These are phyloP conservation scores for Uloborus plumipes DNA, from an alignment of 2,888 invertebrate species.

Conservation along the genomic window DNA sequence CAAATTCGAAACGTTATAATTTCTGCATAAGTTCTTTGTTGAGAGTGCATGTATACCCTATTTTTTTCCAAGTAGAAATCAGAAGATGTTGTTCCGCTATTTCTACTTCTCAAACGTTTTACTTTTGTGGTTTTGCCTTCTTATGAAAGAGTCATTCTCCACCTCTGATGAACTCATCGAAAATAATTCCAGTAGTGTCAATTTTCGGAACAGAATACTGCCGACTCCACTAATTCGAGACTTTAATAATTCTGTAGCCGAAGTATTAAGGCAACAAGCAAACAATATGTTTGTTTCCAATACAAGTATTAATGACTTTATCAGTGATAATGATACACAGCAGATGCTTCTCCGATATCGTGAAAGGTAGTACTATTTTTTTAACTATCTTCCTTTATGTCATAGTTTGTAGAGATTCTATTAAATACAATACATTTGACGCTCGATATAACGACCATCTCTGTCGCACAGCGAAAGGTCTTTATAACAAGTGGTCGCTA, in stretches of 20 bases:
- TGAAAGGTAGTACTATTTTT: constrained; percentile 49
- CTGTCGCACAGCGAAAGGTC: no score
- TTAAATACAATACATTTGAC: no score
- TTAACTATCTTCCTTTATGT: no score
- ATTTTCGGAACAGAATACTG: not conserved
- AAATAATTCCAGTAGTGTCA: not conserved
- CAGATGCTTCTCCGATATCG: constrained; percentile 53
- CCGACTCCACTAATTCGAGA: constrained; percentile 51
- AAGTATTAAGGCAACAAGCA: constrained; percentile 35
- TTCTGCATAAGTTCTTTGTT: no score
- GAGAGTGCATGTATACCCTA: no score
- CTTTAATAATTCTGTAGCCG: constrained; percentile 34
- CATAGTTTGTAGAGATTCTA: no score
- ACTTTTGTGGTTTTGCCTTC: constrained; percentile 2
- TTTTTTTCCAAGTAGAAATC: no score
- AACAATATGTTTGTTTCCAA: constrained; percentile 59
- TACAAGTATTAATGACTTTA: constrained; percentile 50
- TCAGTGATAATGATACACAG: constrained; percentile 52
- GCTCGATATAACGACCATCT: no score
- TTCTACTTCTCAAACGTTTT: not conserved
- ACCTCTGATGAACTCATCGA: not conserved
- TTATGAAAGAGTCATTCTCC: constrained; percentile 1
- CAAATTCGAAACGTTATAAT: no score
- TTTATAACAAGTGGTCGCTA: no score
- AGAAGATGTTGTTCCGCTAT: not conserved